A percentile compares a stretch with the other conserved stretches of the same genome.
These are phyloP conservation scores for Euzetes globulus DNA, from an alignment of 2,888 invertebrate species.

Conservation along the genomic window DNA sequence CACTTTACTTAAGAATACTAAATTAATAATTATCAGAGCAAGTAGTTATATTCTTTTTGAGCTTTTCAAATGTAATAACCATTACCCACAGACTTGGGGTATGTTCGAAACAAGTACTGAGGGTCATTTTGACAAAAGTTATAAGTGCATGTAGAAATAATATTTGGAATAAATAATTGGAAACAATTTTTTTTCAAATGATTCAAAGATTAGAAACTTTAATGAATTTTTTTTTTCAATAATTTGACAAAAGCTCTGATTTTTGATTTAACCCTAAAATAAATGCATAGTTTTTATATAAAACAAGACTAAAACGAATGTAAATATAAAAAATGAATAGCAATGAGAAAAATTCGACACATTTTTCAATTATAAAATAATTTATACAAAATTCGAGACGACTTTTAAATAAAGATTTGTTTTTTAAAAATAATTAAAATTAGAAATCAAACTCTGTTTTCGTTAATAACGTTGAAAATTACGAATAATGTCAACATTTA, in stretches of 20 bases:
- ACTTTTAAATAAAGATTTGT: neutral
- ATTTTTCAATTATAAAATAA: neutral
- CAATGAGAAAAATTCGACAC: neutral
- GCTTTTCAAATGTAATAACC: no score
- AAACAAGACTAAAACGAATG: constrained; percentile 1
- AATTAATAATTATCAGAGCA: no score
- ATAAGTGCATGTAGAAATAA: no score
- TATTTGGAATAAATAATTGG: no score
- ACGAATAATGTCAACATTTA: neutral
- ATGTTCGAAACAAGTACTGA: no score
- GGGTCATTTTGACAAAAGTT: no score
- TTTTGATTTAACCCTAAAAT: constrained; percentile 21
- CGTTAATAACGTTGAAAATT: neutral
- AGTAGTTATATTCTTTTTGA: no score
- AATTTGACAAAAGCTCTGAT: neutral
- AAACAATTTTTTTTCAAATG: neutral
- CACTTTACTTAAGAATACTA: no score
- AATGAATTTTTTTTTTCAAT: neutral
- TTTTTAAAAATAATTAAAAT: neutral
- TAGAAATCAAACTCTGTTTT: constrained; percentile 12
- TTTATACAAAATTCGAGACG: constrained; percentile 7
- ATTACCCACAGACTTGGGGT: no score
- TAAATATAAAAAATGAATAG: neutral
- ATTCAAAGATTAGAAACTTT: neutral
- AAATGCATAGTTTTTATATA: constrained; percentile 19